phyloP scores from a whole-genome alignment of 2,888 invertebrate species.

The Poecilus cupreus region DNA sequence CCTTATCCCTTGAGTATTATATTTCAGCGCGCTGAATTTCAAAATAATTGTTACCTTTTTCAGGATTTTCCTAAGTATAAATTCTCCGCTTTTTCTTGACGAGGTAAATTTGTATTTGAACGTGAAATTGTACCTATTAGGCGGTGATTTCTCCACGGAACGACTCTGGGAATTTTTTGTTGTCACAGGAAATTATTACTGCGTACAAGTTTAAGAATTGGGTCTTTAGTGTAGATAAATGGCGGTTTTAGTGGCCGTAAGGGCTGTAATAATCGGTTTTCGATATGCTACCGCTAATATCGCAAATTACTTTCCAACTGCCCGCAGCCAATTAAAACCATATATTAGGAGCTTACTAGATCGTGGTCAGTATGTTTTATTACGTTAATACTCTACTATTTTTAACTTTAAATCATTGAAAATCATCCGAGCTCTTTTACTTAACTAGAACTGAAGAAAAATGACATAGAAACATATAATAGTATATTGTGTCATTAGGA shows the following conservation, averaged over 20 bases:
- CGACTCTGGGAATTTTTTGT: neutral
- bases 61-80: neutral
- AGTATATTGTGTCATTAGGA: too few relatives aligned
- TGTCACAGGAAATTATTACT: constrained; percentile 22
- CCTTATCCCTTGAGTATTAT: too few relatives aligned
- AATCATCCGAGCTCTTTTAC: too few relatives aligned
- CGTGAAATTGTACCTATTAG: neutral
- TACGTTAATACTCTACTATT: too few relatives aligned
- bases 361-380: too few relatives aligned
- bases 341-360: neutral
- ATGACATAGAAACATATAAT: too few relatives aligned
- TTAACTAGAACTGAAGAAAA: too few relatives aligned
- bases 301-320: constrained; percentile 21
- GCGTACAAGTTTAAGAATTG: constrained; percentile 4
- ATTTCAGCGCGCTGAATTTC: neutral
- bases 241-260: neutral
- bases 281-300: constrained; percentile 23
- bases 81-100: neutral
- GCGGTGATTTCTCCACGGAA: neutral
- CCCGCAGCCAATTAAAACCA: constrained; percentile 14
- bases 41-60: constrained; percentile 14
- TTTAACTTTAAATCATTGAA: too few relatives aligned
- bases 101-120: neutral
- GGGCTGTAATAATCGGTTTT: constrained; percentile 24
- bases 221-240: constrained; percentile 12